These are phyloP conservation scores for Zaprionus taronus DNA, from an alignment of 1,140 invertebrate genomes.

Conservation along the genomic window DNA sequence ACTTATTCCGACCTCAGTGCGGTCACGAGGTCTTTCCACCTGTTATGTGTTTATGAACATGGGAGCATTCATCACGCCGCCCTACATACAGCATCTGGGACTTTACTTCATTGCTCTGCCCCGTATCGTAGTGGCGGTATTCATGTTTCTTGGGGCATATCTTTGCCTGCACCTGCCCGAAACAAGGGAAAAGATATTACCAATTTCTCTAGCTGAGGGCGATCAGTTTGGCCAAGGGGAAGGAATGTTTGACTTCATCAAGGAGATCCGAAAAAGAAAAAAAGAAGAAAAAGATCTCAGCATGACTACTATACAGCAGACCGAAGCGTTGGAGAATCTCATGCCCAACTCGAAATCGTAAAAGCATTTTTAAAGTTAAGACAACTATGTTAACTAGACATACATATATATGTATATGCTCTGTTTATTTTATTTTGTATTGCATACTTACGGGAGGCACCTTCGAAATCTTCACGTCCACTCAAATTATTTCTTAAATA, in stretches of 20 bases:
- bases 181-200: constrained; percentile 85
- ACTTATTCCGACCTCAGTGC: constrained; percentile 87
- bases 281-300: not conserved
- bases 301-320: not conserved
- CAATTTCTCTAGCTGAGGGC: constrained; percentile 86
- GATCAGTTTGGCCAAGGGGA: constrained; percentile 86
- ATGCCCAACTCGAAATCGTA: not conserved
- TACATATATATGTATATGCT: too few species aligned
- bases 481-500: too few species aligned
- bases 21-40: constrained; percentile 85
- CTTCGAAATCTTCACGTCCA: too few species aligned
- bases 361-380: too few species aligned
- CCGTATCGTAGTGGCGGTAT: constrained; percentile 85
- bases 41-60: constrained; percentile 82
- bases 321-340: not conserved
- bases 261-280: not conserved
- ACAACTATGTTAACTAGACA: too few species aligned
- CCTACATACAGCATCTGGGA: constrained; percentile 79
- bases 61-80: constrained; percentile 39
- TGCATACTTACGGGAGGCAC: too few species aligned
- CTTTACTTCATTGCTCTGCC: constrained; percentile 85
- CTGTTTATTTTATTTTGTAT: too few species aligned
- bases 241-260: constrained; percentile 61
- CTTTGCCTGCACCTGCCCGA: constrained; percentile 87
- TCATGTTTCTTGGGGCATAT: constrained; percentile 85